Evolutionary conservation across 2,113 vertebrate species (phyloP).

Genomic region (Pterocles orientalis): DNA sequence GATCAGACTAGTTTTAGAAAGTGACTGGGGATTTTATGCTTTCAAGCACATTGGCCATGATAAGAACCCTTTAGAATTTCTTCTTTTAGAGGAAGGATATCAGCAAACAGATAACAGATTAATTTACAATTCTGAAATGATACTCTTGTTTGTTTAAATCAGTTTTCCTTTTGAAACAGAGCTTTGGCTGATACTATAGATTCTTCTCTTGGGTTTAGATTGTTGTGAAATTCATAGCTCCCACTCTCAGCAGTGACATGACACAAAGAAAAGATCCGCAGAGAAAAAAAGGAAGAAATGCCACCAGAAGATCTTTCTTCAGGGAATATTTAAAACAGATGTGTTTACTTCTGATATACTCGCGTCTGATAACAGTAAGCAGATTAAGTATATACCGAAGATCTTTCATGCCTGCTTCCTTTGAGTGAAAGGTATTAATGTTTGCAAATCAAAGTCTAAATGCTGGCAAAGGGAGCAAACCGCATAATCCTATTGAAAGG

Average conservation of each 20-base stretch:
- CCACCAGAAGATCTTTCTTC: slow-evolving; percentile 4
- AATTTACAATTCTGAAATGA: background rate
- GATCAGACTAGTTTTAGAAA: background rate
- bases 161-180: slow-evolving; percentile 16
- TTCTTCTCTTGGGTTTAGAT: background rate
- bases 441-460: slow-evolving; percentile 56
- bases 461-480: background rate
- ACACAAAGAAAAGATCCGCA: background rate
- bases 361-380: slow-evolving; percentile 46
- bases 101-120: background rate
- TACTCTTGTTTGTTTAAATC: background rate
- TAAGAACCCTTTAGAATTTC: background rate
- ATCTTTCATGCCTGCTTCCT: slow-evolving; percentile 29
- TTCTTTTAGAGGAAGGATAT: background rate
- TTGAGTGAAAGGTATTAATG: slow-evolving; percentile 61
- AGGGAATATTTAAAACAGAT: slow-evolving; percentile 50
- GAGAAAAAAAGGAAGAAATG: background rate
- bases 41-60: background rate
- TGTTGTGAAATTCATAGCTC: background rate
- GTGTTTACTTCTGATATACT: slow-evolving; percentile 20
- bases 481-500: slow-evolving; percentile 17
- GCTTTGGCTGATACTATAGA: background rate
- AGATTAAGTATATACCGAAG: slow-evolving; percentile 57
- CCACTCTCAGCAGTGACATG: background rate
- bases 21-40: background rate